Conservation (phyloP, 2,113 vertebrate genomes). For the Cynocephalus volans region DNA sequence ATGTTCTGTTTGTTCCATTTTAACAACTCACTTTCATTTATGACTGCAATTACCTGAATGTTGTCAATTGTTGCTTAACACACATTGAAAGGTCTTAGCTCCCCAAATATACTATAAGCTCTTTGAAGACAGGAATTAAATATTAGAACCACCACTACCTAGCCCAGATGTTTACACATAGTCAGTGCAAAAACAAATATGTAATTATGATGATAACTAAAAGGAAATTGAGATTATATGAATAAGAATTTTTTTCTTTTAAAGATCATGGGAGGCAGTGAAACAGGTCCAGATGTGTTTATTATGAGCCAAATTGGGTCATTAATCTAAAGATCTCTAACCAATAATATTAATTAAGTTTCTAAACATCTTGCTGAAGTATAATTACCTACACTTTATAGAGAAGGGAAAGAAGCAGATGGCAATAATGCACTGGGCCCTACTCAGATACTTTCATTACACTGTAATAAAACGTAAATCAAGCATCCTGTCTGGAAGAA, state of each 20-base stretch:
- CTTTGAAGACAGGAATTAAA: constrained; percentile 36
- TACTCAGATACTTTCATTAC: constrained; percentile 16
- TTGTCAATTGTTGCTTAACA: constrained; percentile 43
- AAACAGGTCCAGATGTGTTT: constrained; percentile 70
- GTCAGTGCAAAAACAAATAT: not conserved
- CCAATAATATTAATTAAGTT: constrained; percentile 75
- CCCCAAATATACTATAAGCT: constrained; percentile 43
- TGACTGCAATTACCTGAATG: constrained; percentile 36
- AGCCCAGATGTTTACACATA: constrained; percentile 19
- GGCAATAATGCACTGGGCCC: not conserved
- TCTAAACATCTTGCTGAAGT: constrained; percentile 71
- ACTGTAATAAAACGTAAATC: constrained; percentile 65
- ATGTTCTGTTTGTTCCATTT: not conserved
- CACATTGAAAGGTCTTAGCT: not conserved
- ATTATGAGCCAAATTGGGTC: constrained; percentile 66
- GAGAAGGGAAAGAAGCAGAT: constrained; percentile 52
- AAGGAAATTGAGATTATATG: constrained; percentile 15
- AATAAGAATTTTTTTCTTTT: constrained; percentile 51
- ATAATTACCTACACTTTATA: constrained; percentile 63
- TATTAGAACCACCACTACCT: not conserved
- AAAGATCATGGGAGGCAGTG: constrained; percentile 42
- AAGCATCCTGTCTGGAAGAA: constrained; percentile 45
- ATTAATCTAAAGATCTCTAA: constrained; percentile 77
- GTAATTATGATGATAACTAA: constrained; percentile 8
- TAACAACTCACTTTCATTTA: constrained; percentile 49